These are phyloP conservation scores for Vollenhovia emeryi DNA, from an alignment of 1,140 invertebrate genomes.

Conservation along the genomic window DNA sequence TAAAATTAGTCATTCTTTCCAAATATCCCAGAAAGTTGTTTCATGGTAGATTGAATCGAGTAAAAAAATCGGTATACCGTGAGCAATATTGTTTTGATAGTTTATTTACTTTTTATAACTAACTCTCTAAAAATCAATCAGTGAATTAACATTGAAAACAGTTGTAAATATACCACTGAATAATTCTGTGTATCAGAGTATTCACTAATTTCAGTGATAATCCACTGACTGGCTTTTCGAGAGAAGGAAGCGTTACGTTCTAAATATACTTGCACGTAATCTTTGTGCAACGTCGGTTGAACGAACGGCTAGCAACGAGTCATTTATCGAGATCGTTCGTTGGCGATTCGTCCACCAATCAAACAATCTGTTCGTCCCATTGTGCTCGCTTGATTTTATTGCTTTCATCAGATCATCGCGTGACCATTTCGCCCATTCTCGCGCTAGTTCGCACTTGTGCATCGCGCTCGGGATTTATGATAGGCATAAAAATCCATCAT, in stretches of 20 bases:
- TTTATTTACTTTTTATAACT: neutral
- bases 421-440: constrained; percentile 48
- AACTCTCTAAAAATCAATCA: no score
- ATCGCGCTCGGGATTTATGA: neutral
- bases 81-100: neutral
- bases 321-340: constrained; percentile 33
- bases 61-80: neutral
- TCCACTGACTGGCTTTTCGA: no score
- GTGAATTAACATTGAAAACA: no score
- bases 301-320: constrained; percentile 40
- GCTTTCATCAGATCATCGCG: constrained; percentile 63
- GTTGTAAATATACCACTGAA: no score
- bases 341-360: constrained; percentile 52
- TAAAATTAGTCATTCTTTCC: neutral
- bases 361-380: constrained; percentile 52
- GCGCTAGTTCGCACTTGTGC: constrained; percentile 3
- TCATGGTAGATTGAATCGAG: neutral
- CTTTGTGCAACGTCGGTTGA: constrained; percentile 36
- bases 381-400: constrained; percentile 55
- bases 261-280: neutral
- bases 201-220: no score
- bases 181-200: no score
- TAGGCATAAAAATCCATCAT: neutral
- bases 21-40: neutral
- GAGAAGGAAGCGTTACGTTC: neutral